These are phyloP conservation scores for Neosalanx taihuensis DNA, from an alignment of 2,797 vertebrate genomes.

Conservation along the genomic window DNA sequence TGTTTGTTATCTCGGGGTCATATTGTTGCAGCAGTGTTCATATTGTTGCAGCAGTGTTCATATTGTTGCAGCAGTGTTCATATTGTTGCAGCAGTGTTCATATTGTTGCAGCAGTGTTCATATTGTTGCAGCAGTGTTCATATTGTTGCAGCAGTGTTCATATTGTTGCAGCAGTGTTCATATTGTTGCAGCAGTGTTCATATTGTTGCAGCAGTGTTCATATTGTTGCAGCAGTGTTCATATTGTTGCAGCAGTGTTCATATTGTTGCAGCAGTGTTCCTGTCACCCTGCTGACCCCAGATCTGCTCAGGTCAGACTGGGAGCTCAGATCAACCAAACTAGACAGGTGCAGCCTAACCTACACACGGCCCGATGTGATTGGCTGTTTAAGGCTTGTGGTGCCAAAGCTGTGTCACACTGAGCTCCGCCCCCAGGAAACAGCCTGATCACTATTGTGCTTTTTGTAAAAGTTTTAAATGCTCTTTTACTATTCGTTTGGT, in stretches of 20 bases:
- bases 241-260: too few species aligned
- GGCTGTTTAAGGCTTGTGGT: background rate
- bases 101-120: too few species aligned
- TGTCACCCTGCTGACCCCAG: too few species aligned
- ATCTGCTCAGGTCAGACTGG: conserved; percentile 23
- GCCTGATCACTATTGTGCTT: conserved; percentile 69
- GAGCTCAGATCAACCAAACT: conserved; percentile 19
- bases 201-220: too few species aligned
- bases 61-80: background rate
- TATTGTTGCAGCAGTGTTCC: too few species aligned
- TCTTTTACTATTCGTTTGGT: conserved; percentile 58
- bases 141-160: too few species aligned
- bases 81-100: background rate
- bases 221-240: too few species aligned
- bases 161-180: too few species aligned
- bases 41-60: background rate
- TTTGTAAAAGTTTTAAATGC: conserved; percentile 77
- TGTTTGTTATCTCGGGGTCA: conserved; percentile 27
- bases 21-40: conserved; percentile 16
- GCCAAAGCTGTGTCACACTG: conserved; percentile 29
- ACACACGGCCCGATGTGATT: conserved; percentile 8
- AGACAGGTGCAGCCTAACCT: conserved; percentile 3
- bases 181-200: too few species aligned
- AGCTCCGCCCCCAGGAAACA: conserved; percentile 51
- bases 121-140: too few species aligned